phyloP scores from a whole-genome alignment of 2,113 vertebrate species.

The Nycticorax nycticorax region DNA sequence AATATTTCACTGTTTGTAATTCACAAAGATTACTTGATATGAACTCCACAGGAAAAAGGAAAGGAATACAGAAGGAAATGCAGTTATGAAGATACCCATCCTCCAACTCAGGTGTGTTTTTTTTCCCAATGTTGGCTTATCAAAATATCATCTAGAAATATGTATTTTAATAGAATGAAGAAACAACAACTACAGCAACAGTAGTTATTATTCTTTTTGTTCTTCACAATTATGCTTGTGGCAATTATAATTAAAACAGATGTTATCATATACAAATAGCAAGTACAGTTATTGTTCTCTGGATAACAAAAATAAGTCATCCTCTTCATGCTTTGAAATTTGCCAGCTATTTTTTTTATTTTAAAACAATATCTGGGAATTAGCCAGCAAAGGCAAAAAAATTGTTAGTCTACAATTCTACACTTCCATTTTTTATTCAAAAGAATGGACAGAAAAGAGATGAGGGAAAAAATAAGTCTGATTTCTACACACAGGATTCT shows the following conservation, averaged over 20 bases:
- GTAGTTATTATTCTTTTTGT: not conserved
- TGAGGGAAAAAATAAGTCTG: not conserved
- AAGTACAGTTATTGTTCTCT: not conserved
- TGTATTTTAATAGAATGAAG: not conserved
- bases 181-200: not conserved
- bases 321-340: not conserved
- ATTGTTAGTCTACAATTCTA: not conserved
- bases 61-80: not conserved
- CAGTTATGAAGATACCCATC: not conserved
- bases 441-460: not conserved
- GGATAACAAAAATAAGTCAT: not conserved
- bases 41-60: fast-evolving
- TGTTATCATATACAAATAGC: not conserved
- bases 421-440: not conserved
- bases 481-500: not conserved
- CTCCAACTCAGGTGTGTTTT: fast-evolving
- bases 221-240: not conserved
- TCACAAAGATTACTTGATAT: not conserved
- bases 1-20: not conserved
- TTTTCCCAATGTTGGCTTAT: not conserved
- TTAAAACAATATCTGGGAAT: not conserved
- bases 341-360: not conserved
- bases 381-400: not conserved
- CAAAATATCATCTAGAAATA: not conserved
- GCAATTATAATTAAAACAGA: not conserved